These are phyloP conservation scores for Drosophila mayri DNA, from an alignment of 1,140 invertebrate species.

Conservation along the genomic window DNA sequence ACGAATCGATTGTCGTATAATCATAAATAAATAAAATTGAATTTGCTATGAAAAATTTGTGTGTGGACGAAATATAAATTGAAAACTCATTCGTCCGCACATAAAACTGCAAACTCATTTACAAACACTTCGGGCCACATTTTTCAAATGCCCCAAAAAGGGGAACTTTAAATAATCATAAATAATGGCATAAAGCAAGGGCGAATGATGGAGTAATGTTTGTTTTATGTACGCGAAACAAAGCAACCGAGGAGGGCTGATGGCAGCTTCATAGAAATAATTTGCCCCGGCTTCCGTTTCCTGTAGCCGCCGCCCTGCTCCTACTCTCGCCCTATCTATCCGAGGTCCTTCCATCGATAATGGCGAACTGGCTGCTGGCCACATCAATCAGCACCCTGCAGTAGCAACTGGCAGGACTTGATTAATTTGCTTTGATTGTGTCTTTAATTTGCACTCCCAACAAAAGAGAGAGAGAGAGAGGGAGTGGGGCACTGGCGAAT, in stretches of 20 bases:
- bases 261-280: slow-evolving; percentile 53
- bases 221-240: slow-evolving; percentile 68
- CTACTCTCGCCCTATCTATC: slow-evolving; percentile 10
- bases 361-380: slow-evolving; percentile 56
- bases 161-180: slow-evolving; percentile 78
- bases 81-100: slow-evolving; percentile 82
- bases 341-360: slow-evolving; percentile 37
- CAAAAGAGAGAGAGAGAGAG: slow-evolving; percentile 16
- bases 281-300: slow-evolving; percentile 37
- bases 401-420: slow-evolving; percentile 67
- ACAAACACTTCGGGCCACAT: slow-evolving; percentile 75
- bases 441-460: slow-evolving; percentile 73
- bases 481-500: not conserved
- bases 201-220: slow-evolving; percentile 64
- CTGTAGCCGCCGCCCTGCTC: not conserved
- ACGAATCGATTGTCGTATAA: slow-evolving; percentile 75
- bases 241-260: slow-evolving; percentile 27
- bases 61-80: slow-evolving; percentile 70
- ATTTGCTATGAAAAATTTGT: slow-evolving; percentile 71
- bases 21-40: slow-evolving; percentile 82
- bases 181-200: slow-evolving; percentile 68
- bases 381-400: slow-evolving; percentile 66
- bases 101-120: slow-evolving; percentile 83
- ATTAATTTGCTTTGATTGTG: slow-evolving; percentile 82
- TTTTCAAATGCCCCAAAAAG: slow-evolving; percentile 69